A percentile compares a stretch with the other conserved stretches of the same genome.
These are phyloP conservation scores for Oryzaephilus surinamensis DNA, from an alignment of 1,140 invertebrate species.

Conservation along the genomic window DNA sequence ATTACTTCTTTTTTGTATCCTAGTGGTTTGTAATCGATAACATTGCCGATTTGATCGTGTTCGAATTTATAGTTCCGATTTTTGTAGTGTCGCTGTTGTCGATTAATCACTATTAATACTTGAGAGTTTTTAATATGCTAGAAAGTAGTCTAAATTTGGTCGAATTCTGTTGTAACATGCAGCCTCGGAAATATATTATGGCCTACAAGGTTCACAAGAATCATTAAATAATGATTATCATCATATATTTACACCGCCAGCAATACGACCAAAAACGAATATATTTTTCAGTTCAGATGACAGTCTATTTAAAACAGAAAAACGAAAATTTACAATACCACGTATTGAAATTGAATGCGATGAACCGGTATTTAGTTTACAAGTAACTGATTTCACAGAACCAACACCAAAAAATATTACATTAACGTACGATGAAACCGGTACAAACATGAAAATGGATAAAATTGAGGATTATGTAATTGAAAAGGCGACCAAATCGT, in stretches of 20 bases:
- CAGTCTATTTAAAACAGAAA: slow-evolving; percentile 29
- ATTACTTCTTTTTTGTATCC: slow-evolving; percentile 13
- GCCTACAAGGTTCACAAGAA: slow-evolving; percentile 26
- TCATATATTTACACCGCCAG: slow-evolving; percentile 27
- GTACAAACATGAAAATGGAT: slow-evolving; percentile 17
- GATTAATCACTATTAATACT: background rate
- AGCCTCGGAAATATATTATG: slow-evolving; percentile 29
- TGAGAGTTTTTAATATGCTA: too few relatives aligned
- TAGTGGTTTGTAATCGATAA: background rate
- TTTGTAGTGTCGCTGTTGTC: background rate
- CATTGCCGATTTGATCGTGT: background rate
- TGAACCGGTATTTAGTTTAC: slow-evolving; percentile 29
- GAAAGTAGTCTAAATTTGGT: slow-evolving; percentile 1
- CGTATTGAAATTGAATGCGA: slow-evolving; percentile 29
- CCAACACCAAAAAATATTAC: slow-evolving; percentile 28
- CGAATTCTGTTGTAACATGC: slow-evolving; percentile 28
- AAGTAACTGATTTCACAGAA: slow-evolving; percentile 33
- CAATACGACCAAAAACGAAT: slow-evolving; percentile 27
- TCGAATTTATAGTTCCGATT: background rate
- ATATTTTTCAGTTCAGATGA: slow-evolving; percentile 35
- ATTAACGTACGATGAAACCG: slow-evolving; percentile 26
- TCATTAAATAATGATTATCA: slow-evolving; percentile 21
- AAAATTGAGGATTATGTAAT: slow-evolving; percentile 19
- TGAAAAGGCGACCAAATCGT: slow-evolving; percentile 9
- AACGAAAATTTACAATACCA: slow-evolving; percentile 28